A percentile compares a stretch with the other conserved stretches of the same genome.
These are phyloP conservation scores for Rhodeus uyekii DNA, from an alignment of 2,797 vertebrate genomes.

Conservation along the genomic window DNA sequence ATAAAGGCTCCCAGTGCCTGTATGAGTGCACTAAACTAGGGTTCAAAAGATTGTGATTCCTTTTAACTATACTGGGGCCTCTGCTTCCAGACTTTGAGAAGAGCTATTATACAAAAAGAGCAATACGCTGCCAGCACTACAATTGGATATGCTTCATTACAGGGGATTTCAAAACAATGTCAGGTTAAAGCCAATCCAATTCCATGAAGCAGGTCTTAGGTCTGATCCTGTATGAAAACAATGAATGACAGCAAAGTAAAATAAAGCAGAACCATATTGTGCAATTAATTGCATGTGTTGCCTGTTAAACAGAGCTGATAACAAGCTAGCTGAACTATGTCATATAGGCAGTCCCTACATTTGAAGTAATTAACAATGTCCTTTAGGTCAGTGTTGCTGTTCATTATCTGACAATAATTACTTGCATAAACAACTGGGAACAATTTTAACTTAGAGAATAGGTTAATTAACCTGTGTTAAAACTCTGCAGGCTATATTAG, in stretches of 20 bases:
- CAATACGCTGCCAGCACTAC: conserved; percentile 28
- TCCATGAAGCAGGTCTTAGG: conserved; percentile 29
- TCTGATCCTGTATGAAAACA: conserved; percentile 23
- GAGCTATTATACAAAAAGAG: conserved; percentile 39
- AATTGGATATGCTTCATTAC: conserved; percentile 44
- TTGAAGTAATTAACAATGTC: conserved; percentile 1
- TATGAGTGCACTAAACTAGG: conserved; percentile 44
- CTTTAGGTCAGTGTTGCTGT: neutral
- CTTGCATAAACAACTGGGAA: conserved; percentile 42
- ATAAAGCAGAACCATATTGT: conserved; percentile 27
- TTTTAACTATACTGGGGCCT: conserved; percentile 18
- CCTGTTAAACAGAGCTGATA: neutral
- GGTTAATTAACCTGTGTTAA: conserved; percentile 25
- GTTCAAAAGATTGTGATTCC: conserved; percentile 41
- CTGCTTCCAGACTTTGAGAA: conserved; percentile 30
- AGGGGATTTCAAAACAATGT: conserved; percentile 50
- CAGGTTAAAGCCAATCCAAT: conserved; percentile 19
- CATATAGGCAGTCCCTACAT: conserved; percentile 2
- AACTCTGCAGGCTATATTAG: neutral
- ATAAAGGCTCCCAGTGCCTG: conserved; percentile 36
- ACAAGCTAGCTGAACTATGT: neutral
- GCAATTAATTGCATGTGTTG: conserved; percentile 23
- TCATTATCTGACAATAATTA: conserved; percentile 24
- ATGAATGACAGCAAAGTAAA: neutral
- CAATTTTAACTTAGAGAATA: conserved; percentile 26